Evolutionary conservation across 2,113 vertebrate genomes (phyloP), one percentile per base, ranked within the genome.

Genomic region (Austrofundulus limnaeus): DNA sequence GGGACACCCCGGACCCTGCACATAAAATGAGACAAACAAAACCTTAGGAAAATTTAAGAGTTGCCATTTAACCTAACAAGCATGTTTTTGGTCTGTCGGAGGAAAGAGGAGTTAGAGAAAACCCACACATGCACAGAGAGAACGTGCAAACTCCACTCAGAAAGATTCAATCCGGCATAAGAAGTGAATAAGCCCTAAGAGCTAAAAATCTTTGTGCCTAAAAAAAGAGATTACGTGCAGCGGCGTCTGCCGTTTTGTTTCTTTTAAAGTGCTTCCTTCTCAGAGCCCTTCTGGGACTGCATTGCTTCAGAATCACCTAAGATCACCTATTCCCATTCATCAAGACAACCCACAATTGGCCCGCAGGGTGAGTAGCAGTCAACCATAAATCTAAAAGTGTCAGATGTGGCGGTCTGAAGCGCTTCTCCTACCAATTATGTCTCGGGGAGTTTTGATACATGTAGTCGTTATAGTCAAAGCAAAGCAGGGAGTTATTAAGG

Each of bases 301-400:
- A 66, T 77, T 70, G 58, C 69, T 67, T 80, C 61, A 74, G 69
- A 60, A 81, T 72, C 50, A 76, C 72, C 76, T 55, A 42, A 75
- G 53, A 70, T 37, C 57, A 25, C 66, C 49, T 55, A 59, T 50
- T 75, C 49, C 53, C 77, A 79, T 84, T 82, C 74, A 81, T 88
- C 86, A 81, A 67, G 57, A 55, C 21, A 1, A 56, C 46, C 48
- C 61, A 71, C 64, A 83, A 88, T 79, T 83, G 80, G 83, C 59
- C 81, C 72, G 24, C 61, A 39, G 83, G 80, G 73, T 80, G 68
- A 76, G 65, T 42, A 4, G 76, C 72, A 76, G 73, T 74, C 75
- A 69, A 64, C 70, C 68, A 79, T 84, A 74, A 81, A 84, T 85
- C 75, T 63, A 67, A 47, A 83, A 68, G 72, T 68, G 81, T 82